Conservation (phyloP, 2,888 invertebrate species). For the Eilema sororculum region DNA sequence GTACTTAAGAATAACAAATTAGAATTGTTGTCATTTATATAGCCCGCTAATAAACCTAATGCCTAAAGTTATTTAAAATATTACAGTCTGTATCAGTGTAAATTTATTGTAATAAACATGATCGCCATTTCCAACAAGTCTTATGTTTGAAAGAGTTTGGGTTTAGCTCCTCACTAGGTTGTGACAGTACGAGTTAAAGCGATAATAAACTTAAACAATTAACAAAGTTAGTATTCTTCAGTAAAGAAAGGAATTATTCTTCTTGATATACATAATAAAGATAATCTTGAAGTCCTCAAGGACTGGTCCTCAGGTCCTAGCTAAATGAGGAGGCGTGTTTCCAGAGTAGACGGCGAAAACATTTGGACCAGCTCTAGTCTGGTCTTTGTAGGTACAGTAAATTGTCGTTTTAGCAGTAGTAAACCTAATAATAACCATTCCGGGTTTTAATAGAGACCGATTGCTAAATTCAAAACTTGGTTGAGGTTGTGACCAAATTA, state of each 20-base stretch:
- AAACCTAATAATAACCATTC: not conserved
- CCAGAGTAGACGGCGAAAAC: not conserved
- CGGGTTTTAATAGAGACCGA: not conserved
- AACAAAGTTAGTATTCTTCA: conserved; percentile 13
- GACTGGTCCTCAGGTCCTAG: too few species aligned
- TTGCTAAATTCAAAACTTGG: not conserved
- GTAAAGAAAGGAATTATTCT: conserved; percentile 6
- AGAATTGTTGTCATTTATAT: too few species aligned
- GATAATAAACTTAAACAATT: conserved; percentile 8
- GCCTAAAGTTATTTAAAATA: not conserved
- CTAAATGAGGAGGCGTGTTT: not conserved
- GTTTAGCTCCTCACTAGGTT: not conserved
- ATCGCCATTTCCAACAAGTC: conserved; percentile 13
- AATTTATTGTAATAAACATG: not conserved
- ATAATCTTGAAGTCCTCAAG: not conserved
- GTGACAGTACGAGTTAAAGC: conserved; percentile 3
- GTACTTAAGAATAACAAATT: not conserved
- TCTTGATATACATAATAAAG: conserved; percentile 11
- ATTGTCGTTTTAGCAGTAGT: not conserved
- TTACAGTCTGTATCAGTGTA: not conserved
- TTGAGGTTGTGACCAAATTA: not conserved
- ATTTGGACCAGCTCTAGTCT: not conserved
- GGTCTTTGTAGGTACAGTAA: not conserved
- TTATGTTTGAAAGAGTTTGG: conserved; percentile 6
- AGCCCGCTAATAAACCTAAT: not conserved